phyloP scores from a whole-genome alignment of 2,888 invertebrate species.

The Caenorhabditis parvicauda region DNA sequence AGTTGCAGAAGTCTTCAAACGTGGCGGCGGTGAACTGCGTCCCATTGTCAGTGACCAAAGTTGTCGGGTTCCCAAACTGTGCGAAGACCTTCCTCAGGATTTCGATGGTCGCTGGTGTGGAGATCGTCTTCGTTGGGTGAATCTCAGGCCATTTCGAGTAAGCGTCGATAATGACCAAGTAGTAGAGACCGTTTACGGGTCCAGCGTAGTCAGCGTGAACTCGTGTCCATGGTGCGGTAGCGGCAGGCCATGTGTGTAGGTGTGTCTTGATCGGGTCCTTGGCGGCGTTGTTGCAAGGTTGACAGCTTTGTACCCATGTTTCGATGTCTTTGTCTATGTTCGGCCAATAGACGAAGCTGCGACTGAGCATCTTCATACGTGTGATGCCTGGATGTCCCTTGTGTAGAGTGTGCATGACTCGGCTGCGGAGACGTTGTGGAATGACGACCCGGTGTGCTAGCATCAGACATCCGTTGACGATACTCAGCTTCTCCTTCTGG shows the following conservation, averaged over 20 bases:
- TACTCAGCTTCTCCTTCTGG: neutral
- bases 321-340: slow-evolving; percentile 40
- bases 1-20: slow-evolving; percentile 40
- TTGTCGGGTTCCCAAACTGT: slow-evolving; percentile 45
- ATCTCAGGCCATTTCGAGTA: slow-evolving; percentile 65
- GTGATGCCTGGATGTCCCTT: slow-evolving; percentile 50
- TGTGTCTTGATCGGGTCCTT: slow-evolving; percentile 33
- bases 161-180: slow-evolving; percentile 63
- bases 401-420: slow-evolving; percentile 46
- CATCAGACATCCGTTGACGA: slow-evolving; percentile 12
- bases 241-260: slow-evolving; percentile 52
- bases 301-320: slow-evolving; percentile 29
- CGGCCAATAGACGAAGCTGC: slow-evolving; percentile 57
- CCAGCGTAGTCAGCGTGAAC: slow-evolving; percentile 66
- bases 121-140: slow-evolving; percentile 15
- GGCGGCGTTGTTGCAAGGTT: slow-evolving; percentile 24
- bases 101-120: slow-evolving; percentile 28
- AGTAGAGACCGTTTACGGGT: slow-evolving; percentile 55
- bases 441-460: slow-evolving; percentile 43
- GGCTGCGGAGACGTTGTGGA: slow-evolving; percentile 29
- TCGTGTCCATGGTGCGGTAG: slow-evolving; percentile 60
- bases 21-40: slow-evolving; percentile 47
- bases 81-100: slow-evolving; percentile 40
- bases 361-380: slow-evolving; percentile 52
- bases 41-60: slow-evolving; percentile 60